Evolutionary conservation across 2,797 vertebrate species (phyloP).

Genomic region (Gambelia wislizenii): DNA sequence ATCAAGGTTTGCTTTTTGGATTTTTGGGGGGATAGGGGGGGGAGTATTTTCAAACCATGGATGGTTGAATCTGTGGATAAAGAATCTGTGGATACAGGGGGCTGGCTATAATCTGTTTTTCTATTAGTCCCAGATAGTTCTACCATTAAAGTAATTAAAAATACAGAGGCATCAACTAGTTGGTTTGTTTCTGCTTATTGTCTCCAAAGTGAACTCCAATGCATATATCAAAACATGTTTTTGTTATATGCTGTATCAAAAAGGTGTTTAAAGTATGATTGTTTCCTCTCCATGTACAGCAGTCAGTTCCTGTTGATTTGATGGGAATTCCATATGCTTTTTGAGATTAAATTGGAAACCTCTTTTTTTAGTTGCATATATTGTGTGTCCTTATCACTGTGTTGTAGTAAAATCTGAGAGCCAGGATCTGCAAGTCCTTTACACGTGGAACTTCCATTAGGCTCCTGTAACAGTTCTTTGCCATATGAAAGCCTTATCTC

Average conservation of each 20-base stretch:
- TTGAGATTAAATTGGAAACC: conserved; percentile 56
- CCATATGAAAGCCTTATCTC: conserved; percentile 48
- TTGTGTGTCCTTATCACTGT: conserved; percentile 57
- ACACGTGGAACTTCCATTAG: conserved; percentile 52
- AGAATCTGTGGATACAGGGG: no score
- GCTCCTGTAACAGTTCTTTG: conserved; percentile 33
- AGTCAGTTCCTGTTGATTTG: conserved; percentile 55
- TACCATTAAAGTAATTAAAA: conserved; percentile 42
- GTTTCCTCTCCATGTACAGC: conserved; percentile 45
- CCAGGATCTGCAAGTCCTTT: conserved; percentile 54
- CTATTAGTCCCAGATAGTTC: background rate
- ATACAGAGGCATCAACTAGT: conserved; percentile 47
- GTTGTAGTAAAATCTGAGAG: conserved; percentile 54
- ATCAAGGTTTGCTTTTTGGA: no score
- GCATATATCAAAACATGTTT: conserved; percentile 38
- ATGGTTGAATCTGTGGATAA: no score
- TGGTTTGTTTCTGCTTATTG: conserved; percentile 45
- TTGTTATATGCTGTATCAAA: conserved; percentile 34
- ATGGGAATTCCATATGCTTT: conserved; percentile 70
- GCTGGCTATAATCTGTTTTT: background rate
- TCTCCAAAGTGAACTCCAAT: background rate
- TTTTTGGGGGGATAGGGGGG: no score
- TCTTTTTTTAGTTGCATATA: conserved; percentile 70
- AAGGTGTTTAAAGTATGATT: conserved; percentile 46
- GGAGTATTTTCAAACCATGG: no score